Percentiles rank a stretch among this genome's conserved stretches.
These are phyloP conservation scores for Carabus problematicus DNA, from an alignment of 2,888 invertebrate genomes.

Conservation along the genomic window DNA sequence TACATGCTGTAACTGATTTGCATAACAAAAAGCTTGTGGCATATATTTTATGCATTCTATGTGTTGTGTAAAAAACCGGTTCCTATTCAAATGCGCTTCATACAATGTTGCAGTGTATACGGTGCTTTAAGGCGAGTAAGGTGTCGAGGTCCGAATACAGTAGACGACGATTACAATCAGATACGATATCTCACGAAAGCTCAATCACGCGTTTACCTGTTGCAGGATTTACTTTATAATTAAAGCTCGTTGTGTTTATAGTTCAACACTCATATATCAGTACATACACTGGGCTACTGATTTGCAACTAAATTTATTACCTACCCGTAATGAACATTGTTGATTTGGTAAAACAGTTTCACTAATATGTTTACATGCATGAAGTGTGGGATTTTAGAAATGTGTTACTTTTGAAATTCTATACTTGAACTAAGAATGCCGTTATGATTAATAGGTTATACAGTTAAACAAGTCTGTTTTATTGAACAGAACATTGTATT, in stretches of 20 bases:
- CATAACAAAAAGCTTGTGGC: conserved; percentile 34
- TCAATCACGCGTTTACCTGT: conserved; percentile 51
- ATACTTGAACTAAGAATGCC: too few species aligned
- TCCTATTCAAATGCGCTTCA: conserved; percentile 27
- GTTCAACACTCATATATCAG: too few species aligned
- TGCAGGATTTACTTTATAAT: conserved; percentile 41
- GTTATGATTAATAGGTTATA: too few species aligned
- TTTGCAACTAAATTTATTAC: too few species aligned
- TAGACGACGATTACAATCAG: conserved; percentile 45
- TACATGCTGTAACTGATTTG: conserved; percentile 20
- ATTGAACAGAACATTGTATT: too few species aligned
- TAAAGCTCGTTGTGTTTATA: conserved; percentile 6
- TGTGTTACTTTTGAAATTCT: too few species aligned
- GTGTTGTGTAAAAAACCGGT: conserved; percentile 20
- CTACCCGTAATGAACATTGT: too few species aligned
- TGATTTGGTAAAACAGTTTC: too few species aligned
- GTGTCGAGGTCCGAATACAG: conserved; percentile 5
- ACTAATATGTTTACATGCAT: too few species aligned
- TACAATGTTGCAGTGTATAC: neutral
- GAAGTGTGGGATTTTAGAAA: too few species aligned
- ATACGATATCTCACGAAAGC: conserved; percentile 50
- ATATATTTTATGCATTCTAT: conserved; percentile 34
- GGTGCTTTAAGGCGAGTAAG: neutral
- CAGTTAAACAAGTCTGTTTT: too few species aligned
- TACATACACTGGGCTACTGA: too few species aligned